These are phyloP conservation scores for Clitarchus hookeri DNA, from an alignment of 2,888 invertebrate species.

Conservation along the genomic window DNA sequence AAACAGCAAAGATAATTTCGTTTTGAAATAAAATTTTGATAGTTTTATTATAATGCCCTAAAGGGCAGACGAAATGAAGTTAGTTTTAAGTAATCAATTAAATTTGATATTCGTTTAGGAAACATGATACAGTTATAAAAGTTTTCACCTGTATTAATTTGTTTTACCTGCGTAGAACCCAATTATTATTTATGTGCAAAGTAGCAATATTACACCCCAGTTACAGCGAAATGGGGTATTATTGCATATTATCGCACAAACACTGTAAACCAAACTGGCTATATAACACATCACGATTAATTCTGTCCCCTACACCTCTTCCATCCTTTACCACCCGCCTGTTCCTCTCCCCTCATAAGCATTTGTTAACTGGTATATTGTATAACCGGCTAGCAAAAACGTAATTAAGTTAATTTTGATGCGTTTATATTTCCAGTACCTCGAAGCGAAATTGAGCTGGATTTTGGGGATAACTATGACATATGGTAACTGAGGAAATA, in stretches of 20 bases:
- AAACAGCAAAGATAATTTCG: no score
- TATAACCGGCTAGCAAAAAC: background rate
- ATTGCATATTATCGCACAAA: background rate
- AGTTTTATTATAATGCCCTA: no score
- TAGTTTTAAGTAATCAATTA: no score
- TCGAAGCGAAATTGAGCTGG: background rate
- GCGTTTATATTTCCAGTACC: conserved; percentile 20
- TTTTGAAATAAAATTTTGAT: no score
- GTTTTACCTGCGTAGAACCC: background rate
- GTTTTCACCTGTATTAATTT: no score
- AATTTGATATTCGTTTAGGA: no score
- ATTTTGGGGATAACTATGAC: conserved; percentile 25
- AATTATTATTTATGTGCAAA: background rate
- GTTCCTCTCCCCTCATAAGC: background rate
- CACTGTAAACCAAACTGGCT: background rate
- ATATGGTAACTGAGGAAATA: background rate
- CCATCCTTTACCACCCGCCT: background rate
- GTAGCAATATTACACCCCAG: background rate
- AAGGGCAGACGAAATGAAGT: no score
- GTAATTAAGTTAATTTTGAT: conserved; percentile 26
- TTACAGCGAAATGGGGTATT: background rate
- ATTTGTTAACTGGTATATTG: background rate
- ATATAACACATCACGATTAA: background rate
- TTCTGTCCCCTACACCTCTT: background rate
- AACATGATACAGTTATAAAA: no score